Base-by-base conservation (phyloP, 2,888 invertebrate genomes). In the Dugesia japonica region DNA sequence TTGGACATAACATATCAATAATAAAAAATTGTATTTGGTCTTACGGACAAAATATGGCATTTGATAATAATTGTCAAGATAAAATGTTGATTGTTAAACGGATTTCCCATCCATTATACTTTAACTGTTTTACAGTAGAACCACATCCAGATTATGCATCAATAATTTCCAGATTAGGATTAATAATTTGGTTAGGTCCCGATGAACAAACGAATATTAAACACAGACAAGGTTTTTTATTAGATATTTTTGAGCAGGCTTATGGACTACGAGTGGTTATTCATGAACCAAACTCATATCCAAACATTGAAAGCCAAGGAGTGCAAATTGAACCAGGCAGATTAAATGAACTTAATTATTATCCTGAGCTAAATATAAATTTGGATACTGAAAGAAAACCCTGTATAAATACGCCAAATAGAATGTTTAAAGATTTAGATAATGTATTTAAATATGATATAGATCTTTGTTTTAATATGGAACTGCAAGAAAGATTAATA, bases 41-140 rank as follows among this genome's bases (percentile, higher is more conserved):
- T 1, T 75, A 75, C 20, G 26, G 26, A 1, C 26, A 42, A 28
- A 1, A 26, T 42, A 75, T 75, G 75, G 75, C 56, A 4, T 7
- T 75, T 23, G 56, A 42, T n/a, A 27, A 23, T 13, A 4, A 42
- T 17, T 76, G 76, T 72, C 23, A 76, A 7, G 78, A 78, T 42
- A 15, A 28, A 1, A 71, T 76, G 72, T 20, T 78, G 23, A 72
- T n/a, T 0, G 38, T 78, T 1, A 27, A 26, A 17, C 26, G 28
- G 13, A 72, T 78, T 27, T 78, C 78, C 17, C 76, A 78, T 78
- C 77, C 78, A 9, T 33, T 20, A 17, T 78, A 28, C 26, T 78
- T 78, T 42, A 78, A 78, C 73, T 78, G 78, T 77, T 77, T 78
- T 42, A 77, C 78, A 9, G 26, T 78, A 0, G 78, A 78, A 27